phyloP scores from a whole-genome alignment of 2,888 invertebrate species.

The Caradrina kadenii region DNA sequence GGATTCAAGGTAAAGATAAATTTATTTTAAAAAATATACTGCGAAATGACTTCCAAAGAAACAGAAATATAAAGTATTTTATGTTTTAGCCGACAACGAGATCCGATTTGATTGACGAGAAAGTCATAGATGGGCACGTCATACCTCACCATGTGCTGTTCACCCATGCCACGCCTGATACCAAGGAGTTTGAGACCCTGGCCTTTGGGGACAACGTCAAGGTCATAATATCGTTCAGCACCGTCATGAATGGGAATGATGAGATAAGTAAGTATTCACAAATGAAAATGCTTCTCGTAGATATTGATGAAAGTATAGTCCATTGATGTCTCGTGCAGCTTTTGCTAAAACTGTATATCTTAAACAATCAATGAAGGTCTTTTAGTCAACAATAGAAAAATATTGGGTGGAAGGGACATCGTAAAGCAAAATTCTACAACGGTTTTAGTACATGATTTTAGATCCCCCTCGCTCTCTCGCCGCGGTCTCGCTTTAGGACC shows the following conservation, averaged over 20 bases:
- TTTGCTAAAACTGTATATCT: no score
- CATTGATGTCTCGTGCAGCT: not conserved
- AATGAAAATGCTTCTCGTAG: not conserved
- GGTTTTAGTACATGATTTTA: no score
- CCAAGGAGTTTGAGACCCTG: constrained; percentile 94
- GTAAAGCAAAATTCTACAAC: no score
- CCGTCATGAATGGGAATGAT: constrained; percentile 92
- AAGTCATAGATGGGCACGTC: constrained; percentile 97
- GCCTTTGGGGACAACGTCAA: constrained; percentile 96
- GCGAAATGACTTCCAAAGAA: not conserved
- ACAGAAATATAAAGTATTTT: constrained; percentile 14
- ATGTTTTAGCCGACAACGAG: constrained; percentile 91
- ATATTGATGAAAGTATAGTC: not conserved
- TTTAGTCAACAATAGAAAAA: no score
- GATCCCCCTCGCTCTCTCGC: not conserved
- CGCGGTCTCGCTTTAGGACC: not conserved
- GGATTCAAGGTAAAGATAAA: constrained; percentile 96
- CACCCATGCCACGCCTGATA: constrained; percentile 94
- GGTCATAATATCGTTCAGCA: constrained; percentile 95
- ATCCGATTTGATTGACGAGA: constrained; percentile 94
- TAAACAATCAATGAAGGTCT: no score
- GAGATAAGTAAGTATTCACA: constrained; percentile 90
- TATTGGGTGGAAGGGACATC: no score
- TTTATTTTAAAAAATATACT: constrained; percentile 36
- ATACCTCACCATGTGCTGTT: constrained; percentile 96